Evolutionary conservation across 92 coral and sea anemone genomes (phyloP).

Genomic region (Palythoa grandiflora): DNA sequence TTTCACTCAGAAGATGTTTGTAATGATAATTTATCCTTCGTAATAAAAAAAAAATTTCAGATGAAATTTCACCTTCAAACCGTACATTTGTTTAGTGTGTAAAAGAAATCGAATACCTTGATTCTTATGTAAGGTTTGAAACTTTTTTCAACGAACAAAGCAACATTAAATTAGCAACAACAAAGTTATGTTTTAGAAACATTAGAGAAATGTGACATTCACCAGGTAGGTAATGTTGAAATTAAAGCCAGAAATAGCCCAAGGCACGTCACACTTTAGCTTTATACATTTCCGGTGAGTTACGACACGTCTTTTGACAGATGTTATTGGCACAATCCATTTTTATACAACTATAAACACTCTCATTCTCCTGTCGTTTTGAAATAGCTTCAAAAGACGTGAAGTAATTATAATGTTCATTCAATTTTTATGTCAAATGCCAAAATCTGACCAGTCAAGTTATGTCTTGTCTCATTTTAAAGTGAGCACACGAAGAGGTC

Average conservation of each 20-base stretch:
- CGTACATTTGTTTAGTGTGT: background rate
- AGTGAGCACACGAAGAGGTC: conserved; percentile 40
- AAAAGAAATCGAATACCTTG: background rate
- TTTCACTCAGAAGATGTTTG: conserved; percentile 30
- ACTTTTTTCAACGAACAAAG: conserved; percentile 3
- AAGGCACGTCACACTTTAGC: conserved; percentile 17
- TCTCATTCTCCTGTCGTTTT: background rate
- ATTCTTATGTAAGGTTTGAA: background rate
- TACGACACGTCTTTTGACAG: background rate
- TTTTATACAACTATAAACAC: background rate
- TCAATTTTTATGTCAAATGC: background rate
- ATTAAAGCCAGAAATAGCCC: conserved; percentile 45
- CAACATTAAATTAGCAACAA: background rate
- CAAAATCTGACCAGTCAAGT: background rate
- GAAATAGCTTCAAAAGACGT: background rate
- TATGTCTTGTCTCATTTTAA: conserved; percentile 8
- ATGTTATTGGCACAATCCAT: background rate
- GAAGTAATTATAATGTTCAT: background rate
- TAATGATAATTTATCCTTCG: background rate
- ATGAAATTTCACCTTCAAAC: background rate
- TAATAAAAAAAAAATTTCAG: background rate
- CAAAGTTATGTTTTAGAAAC: conserved; percentile 4
- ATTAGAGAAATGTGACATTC: conserved; percentile 31
- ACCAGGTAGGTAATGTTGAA: conserved; percentile 39
- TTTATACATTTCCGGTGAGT: conserved; percentile 11